A percentile compares a stretch with the other conserved stretches of the same genome.
Conservation (phyloP, 1,140 invertebrate species). For the Bombus impatiens region DNA sequence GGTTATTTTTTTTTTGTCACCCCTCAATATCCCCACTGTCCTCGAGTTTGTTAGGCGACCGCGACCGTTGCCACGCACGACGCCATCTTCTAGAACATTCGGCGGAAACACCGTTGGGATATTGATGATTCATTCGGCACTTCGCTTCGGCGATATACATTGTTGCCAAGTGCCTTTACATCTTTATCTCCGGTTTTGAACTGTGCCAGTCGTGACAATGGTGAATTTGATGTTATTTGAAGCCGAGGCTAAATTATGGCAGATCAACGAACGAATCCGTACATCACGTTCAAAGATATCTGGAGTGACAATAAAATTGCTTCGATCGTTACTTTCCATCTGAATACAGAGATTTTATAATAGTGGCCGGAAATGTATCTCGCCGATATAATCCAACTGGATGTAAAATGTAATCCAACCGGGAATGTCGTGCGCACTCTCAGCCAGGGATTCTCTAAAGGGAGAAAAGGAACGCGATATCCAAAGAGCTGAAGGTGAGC, state of each 20-base stretch:
- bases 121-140: too few species aligned
- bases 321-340: background rate
- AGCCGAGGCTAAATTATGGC: background rate
- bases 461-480: background rate
- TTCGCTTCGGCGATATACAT: too few species aligned
- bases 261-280: background rate
- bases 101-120: too few species aligned
- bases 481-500: constrained; percentile 3
- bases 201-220: too few species aligned
- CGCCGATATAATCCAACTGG: too few species aligned
- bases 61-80: too few species aligned
- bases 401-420: background rate
- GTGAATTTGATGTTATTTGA: background rate
- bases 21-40: too few species aligned
- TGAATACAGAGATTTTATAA: background rate
- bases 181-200: too few species aligned
- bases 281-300: background rate
- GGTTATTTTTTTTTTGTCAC: too few species aligned
- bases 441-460: background rate
- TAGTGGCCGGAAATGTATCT: background rate
- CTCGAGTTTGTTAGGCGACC: too few species aligned
- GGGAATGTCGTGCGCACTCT: background rate
- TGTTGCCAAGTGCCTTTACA: too few species aligned
- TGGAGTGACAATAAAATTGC: background rate
- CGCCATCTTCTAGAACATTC: too few species aligned